These are phyloP conservation scores for Poeciliopsis presidionis DNA, from an alignment of 2,797 vertebrate species.

Conservation along the genomic window DNA sequence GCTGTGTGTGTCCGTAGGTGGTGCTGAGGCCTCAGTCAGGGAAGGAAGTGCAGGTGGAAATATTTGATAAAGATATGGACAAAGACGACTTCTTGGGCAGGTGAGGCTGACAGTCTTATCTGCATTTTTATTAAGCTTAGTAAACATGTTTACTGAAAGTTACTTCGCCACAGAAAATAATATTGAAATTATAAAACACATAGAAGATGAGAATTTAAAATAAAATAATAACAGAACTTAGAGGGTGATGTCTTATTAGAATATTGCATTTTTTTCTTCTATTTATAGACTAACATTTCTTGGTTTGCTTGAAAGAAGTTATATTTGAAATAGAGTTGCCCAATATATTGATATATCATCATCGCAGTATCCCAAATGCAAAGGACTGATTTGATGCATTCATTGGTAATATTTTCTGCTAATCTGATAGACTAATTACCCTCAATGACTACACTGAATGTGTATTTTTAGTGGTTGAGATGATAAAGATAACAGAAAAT, in stretches of 20 bases:
- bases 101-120: constrained; percentile 59
- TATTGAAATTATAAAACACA: neutral
- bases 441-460: neutral
- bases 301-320: neutral
- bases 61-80: constrained; percentile 91
- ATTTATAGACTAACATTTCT: neutral
- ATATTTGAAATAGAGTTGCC: neutral
- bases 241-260: neutral
- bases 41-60: constrained; percentile 84
- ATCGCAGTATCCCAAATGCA: neutral
- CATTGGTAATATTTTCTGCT: neutral
- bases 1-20: constrained; percentile 68
- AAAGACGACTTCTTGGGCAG: constrained; percentile 93
- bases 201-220: neutral
- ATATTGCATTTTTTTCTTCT: neutral
- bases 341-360: neutral
- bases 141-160: neutral
- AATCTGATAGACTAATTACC: neutral
- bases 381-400: neutral
- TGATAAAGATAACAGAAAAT: neutral
- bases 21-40: constrained; percentile 82
- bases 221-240: neutral
- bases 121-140: neutral
- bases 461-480: neutral
- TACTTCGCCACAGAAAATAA: too few species aligned